These are phyloP conservation scores for Myiotriccus ornatus DNA, from an alignment of 2,797 vertebrate species.

Conservation along the genomic window DNA sequence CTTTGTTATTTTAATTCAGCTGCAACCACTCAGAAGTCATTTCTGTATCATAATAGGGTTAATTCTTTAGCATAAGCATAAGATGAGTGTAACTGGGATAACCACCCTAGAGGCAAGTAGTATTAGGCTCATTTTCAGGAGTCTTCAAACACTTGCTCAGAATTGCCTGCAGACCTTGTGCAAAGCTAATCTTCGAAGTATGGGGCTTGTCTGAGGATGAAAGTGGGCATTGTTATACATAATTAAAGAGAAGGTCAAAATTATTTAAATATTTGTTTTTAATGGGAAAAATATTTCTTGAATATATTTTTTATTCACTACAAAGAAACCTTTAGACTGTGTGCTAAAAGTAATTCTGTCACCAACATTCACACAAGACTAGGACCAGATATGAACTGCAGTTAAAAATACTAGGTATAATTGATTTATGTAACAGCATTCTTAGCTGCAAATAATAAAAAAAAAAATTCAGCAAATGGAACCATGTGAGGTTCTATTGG, in stretches of 20 bases:
- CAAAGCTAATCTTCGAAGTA: neutral
- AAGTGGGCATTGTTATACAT: neutral
- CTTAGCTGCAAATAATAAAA: neutral
- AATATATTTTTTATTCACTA: neutral
- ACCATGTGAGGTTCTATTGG: neutral
- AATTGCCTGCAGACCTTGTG: neutral
- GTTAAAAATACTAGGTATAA: neutral
- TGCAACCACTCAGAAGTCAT: neutral
- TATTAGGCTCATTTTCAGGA: neutral
- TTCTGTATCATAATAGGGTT: neutral
- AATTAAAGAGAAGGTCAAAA: neutral
- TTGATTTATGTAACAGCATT: neutral
- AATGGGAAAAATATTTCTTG: neutral
- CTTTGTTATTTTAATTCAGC: neutral
- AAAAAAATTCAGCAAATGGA: neutral
- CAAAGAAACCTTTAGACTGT: neutral
- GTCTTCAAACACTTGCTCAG: constrained; percentile 8
- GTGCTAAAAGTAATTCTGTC: neutral
- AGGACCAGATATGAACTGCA: neutral
- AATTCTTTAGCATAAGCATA: neutral
- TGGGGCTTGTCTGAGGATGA: neutral
- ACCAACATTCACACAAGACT: neutral
- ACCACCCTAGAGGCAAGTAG: neutral
- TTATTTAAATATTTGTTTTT: constrained; percentile 25
- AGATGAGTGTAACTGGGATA: neutral